Base-by-base conservation (phyloP, 2,888 invertebrate species). In the Xylocampa areola region DNA sequence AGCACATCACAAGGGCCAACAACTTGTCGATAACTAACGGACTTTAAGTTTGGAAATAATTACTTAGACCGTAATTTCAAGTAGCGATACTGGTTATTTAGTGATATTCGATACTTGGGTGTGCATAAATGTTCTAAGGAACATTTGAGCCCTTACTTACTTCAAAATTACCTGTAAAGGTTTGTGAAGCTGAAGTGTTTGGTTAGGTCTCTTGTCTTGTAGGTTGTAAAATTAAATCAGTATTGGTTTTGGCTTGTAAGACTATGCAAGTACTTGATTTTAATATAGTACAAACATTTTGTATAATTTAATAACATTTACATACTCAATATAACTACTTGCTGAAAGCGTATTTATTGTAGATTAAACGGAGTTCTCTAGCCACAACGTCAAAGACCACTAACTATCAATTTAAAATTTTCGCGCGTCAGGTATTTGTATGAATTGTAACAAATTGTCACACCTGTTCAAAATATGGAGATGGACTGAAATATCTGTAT, bases 11-110 rank as follows among this genome's bases (percentile, higher is more conserved):
- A 59, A 62, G 35, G 39, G 43, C 50, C 23, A 52, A 63, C 60
- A 54, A 64, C 61, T 75, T 57, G 50, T 47, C 62, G 41, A 55
- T 74, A 68, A 47, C 57, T 62, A 68, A 49, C 50, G 64, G 76
- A 55, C 68, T 53, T 49, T 7, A 13, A 62, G 54, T 73, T 68
- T 44, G 36, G n/a, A 50, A 57, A 61, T 62, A 52, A 54, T 68
- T 68, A 59, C 44, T 58, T 54, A 62, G 16, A 36, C 49, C 27
- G 49, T 68, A 71, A 71, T 75, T 68, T 75, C 48, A 75, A 68
- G 59, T 58, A 48, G 44, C 37, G 53, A 61, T 71, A 53, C 30
- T 36, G 35, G 60, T 71, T 61, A 59, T 73, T 55, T 61, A 63
- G 40, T 55, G 53, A 40, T 55, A 63, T 70, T 47, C 44, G 54